Base-by-base conservation (phyloP, 2,113 vertebrate genomes). In the Epinephelus fuscoguttatus region DNA sequence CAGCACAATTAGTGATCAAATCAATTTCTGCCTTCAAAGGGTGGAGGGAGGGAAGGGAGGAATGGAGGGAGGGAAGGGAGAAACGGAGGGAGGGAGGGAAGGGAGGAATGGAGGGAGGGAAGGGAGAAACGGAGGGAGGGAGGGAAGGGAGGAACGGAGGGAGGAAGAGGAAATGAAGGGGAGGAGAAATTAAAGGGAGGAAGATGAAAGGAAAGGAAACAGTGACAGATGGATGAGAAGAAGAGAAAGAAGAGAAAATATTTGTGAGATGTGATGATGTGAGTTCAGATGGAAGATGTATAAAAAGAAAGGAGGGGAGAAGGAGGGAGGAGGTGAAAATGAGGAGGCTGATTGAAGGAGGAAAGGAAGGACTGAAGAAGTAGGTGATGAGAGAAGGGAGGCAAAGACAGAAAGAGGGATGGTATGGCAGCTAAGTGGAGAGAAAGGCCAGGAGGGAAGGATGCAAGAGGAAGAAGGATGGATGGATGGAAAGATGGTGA, bases 1-100 rank as follows among this genome's bases (percentile, higher is more conserved):
- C 86, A 74, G 81, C 81, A 77, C 83, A 89, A 90, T 93, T 91
- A 91, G 78, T 75, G 84, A 89, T 79, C 64, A 53, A 89, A 87
- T 90, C 88, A 78, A 89, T 91, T 84, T 62, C 56, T 85, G 68
- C 59, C 61, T 84, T 42, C 55, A 49, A 57, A 73, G 56, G 72
- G 64, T 3, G 69, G 74, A 70, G 69, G 18, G 52, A 47, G 30
- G 19, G 37, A 21, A 21, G 5, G 2, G 42, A 59, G 15, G 37
- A 27, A 21, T 3, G 2, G 42, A 59, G 69, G 18, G 5, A 1
- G 17, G 17, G 15, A 27, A 21, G 5, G 2, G 42, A 59, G 23
- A 47, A 27, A 27, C 27, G 47, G 14, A n/a, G 57, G 14, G 27
- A 27, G 27, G 27, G 27, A 27, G 30, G 19, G 37, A n/a, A 21